Evolutionary conservation across 2,888 invertebrate genomes (phyloP).

Genomic region (Nasonia oneida): DNA sequence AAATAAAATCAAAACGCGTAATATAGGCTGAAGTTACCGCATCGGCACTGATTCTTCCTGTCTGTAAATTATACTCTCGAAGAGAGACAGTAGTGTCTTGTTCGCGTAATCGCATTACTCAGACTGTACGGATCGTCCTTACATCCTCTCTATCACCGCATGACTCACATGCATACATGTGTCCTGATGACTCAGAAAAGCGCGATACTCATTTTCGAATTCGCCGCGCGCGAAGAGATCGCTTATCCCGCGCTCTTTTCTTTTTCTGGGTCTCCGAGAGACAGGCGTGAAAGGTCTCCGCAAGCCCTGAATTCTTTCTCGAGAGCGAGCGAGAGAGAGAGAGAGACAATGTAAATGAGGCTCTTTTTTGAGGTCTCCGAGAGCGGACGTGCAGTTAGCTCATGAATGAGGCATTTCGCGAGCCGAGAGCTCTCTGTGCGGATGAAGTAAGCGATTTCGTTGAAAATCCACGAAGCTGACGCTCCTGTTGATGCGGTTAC

Average conservation of each 20-base stretch:
- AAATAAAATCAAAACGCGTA: neutral
- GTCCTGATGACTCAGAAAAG: neutral
- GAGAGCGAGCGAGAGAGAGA: neutral
- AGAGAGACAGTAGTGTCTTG: neutral
- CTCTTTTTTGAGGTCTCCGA: neutral
- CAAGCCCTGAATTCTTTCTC: constrained; percentile 12
- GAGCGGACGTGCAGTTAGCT: neutral
- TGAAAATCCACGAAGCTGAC: neutral
- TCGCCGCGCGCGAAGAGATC: neutral
- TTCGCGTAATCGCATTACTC: constrained; percentile 1
- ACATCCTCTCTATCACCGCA: neutral
- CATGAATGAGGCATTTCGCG: neutral
- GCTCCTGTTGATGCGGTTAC: neutral
- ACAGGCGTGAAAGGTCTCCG: constrained; percentile 13
- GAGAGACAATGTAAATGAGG: constrained; percentile 9
- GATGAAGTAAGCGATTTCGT: constrained; percentile 11
- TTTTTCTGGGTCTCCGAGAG: neutral
- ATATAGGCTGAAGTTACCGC: neutral
- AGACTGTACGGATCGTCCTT: neutral
- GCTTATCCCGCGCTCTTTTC: neutral
- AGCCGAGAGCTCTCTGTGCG: neutral
- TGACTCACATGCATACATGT: neutral
- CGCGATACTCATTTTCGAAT: neutral
- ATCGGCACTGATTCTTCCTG: neutral
- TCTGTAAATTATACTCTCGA: neutral